Percentiles rank a stretch among this genome's conserved stretches.
These are phyloP conservation scores for Dioctria linearis DNA, from an alignment of 2,888 invertebrate genomes.

Conservation along the genomic window DNA sequence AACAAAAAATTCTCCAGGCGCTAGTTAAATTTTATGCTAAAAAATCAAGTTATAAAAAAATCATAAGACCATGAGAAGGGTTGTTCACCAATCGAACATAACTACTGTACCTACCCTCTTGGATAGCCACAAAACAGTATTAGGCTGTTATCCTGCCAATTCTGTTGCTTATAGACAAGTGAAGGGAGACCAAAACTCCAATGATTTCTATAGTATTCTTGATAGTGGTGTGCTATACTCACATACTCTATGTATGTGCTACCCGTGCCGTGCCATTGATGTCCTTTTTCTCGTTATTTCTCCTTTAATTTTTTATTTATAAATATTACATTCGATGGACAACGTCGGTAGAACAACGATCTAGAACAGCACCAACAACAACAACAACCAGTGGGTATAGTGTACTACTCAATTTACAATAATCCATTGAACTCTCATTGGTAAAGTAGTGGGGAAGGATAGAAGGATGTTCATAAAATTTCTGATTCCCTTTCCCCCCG, in stretches of 20 bases:
- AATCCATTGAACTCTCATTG: conserved; percentile 46
- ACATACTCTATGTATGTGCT: not conserved
- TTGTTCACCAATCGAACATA: not conserved
- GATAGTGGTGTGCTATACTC: not conserved
- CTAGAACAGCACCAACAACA: not conserved
- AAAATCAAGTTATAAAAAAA: conserved; percentile 49
- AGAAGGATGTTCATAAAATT: too few relatives aligned
- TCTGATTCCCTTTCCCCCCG: too few relatives aligned
- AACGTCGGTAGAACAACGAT: not conserved
- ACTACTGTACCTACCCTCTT: not conserved
- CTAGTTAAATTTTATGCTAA: conserved; percentile 50
- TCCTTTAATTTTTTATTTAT: conserved; percentile 23
- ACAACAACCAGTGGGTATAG: not conserved
- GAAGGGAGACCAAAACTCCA: not conserved
- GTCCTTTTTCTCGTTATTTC: not conserved
- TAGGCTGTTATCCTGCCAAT: too few relatives aligned
- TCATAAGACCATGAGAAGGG: conserved; percentile 26
- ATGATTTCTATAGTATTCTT: not conserved
- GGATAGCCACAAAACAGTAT: too few relatives aligned
- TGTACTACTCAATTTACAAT: conserved; percentile 20
- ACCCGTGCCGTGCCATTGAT: not conserved
- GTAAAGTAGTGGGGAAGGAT: conserved; percentile 17
- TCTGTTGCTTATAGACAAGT: too few relatives aligned
- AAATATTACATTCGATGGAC: conserved; percentile 21
- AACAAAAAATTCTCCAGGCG: conserved; percentile 35